Conservation (phyloP, 2,888 invertebrate genomes). For the Tortricodes alternella region DNA sequence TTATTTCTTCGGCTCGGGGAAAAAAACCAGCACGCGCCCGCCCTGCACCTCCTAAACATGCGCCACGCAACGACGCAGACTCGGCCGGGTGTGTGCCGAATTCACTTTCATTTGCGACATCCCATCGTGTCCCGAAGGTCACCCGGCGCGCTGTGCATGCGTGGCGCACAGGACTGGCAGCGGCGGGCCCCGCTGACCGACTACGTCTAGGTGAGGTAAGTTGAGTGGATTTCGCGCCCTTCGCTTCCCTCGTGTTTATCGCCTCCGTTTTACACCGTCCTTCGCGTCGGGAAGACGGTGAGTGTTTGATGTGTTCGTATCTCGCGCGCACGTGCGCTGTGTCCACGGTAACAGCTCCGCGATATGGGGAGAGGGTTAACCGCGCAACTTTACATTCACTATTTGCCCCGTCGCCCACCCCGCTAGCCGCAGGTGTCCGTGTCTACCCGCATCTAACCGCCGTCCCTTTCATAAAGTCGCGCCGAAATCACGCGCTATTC, state of each 20-base stretch:
- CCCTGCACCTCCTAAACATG: slow-evolving; percentile 83
- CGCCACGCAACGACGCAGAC: slow-evolving; percentile 83
- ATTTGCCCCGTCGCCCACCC: slow-evolving; percentile 38
- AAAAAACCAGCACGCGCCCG: slow-evolving; percentile 79
- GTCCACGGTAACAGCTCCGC: slow-evolving; percentile 40
- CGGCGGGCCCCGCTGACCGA: slow-evolving; percentile 75
- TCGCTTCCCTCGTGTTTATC: slow-evolving; percentile 71
- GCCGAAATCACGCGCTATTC: slow-evolving; percentile 25
- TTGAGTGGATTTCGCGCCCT: slow-evolving; percentile 69
- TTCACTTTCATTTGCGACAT: slow-evolving; percentile 83
- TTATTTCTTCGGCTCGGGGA: slow-evolving; percentile 80
- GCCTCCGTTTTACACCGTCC: slow-evolving; percentile 67
- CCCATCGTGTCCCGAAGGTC: slow-evolving; percentile 80
- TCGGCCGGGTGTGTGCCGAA: slow-evolving; percentile 77
- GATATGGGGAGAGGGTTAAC: slow-evolving; percentile 60
- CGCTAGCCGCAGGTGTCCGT: slow-evolving; percentile 55
- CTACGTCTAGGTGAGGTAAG: slow-evolving; percentile 50
- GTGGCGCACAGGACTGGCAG: slow-evolving; percentile 63
- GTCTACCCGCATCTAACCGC: slow-evolving; percentile 38
- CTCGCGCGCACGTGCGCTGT: slow-evolving; percentile 53
- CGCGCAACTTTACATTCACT: slow-evolving; percentile 68
- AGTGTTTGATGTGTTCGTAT: slow-evolving; percentile 58
- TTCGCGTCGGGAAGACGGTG: slow-evolving; percentile 66
- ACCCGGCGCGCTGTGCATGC: slow-evolving; percentile 61
- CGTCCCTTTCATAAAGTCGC: slow-evolving; percentile 43